Evolutionary conservation across 2,797 vertebrate species (phyloP), one percentile per base, ranked within the genome.

Genomic region (Micrastur ruficollis): DNA sequence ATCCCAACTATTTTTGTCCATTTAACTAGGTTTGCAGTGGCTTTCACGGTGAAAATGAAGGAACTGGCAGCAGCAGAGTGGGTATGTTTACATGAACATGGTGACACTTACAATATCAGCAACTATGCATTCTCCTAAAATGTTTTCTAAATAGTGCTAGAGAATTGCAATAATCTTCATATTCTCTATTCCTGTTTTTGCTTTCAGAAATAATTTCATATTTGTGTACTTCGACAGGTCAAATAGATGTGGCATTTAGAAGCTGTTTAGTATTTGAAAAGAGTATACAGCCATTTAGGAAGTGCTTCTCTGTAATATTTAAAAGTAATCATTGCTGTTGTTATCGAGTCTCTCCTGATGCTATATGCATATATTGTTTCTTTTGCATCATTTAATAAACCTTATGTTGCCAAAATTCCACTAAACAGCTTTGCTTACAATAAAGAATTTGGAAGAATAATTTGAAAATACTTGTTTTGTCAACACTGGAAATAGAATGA

Each of bases 41-140:
- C 99, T 34, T 99, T 99, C 98, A 99, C 99, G 0, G 95, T 98
- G 83, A 96, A 98, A 49, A 98, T 99, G 98, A 99, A 98, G 98
- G 98, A 99, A 75, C 95, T 95, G 47, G 99, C 99, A 8, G 97
- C 98, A 92, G 70, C 90, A 27, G 96, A 97, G 94, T 98, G 99
- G 99, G 99, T 99, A 99, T 4, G 99, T 98, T 83, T 58, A 19
- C 12, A 4, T 38, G 53, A 3, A 47, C 40, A 2, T 25, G 4
- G 13, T 14, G 21, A 7, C 46, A n/a, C 11, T 66, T 23, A 36
- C 36, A 36, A 6, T 3, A 8, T 73, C 59, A 90, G 29, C 55
- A 88, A 18, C 29, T 14, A 0, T 61, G 53, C 42, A 22, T 56
- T 59, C 47, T 46, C 49, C 47, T 92, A 2, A 84, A 84, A 71